These are phyloP conservation scores for Sebastes minor DNA, from an alignment of 2,797 vertebrate species.

Conservation along the genomic window DNA sequence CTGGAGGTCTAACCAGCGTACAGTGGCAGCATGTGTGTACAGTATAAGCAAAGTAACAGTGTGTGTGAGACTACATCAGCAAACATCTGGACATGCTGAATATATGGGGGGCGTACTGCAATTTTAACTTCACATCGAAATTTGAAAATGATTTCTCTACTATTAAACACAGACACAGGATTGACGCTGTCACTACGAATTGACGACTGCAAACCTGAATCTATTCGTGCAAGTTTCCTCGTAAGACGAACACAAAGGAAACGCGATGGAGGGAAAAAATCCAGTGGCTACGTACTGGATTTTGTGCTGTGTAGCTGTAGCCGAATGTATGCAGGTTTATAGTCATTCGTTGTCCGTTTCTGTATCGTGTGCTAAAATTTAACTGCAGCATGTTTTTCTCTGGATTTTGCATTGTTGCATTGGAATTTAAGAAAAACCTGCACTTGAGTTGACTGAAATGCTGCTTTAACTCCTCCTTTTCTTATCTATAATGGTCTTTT, in stretches of 20 bases:
- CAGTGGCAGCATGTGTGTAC: conserved; percentile 1
- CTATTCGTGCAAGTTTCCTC: background rate
- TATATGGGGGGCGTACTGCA: background rate
- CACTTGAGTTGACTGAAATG: background rate
- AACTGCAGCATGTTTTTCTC: background rate
- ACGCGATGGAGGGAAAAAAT: background rate
- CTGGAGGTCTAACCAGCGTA: conserved; percentile 3
- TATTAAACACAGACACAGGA: background rate
- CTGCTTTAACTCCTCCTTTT: background rate
- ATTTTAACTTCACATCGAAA: background rate
- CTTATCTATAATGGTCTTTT: background rate
- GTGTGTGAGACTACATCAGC: background rate
- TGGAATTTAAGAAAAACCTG: background rate
- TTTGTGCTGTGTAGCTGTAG: background rate
- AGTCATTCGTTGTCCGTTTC: background rate
- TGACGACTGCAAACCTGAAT: background rate
- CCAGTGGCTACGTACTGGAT: background rate
- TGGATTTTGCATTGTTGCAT: background rate
- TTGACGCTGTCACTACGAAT: background rate
- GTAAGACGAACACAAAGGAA: background rate
- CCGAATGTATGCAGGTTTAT: background rate
- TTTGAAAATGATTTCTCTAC: background rate
- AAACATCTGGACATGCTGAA: background rate
- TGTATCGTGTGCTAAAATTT: background rate
- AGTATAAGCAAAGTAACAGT: background rate